Base-by-base conservation (phyloP, 2,797 vertebrate genomes). In the Mus spretus region DNA sequence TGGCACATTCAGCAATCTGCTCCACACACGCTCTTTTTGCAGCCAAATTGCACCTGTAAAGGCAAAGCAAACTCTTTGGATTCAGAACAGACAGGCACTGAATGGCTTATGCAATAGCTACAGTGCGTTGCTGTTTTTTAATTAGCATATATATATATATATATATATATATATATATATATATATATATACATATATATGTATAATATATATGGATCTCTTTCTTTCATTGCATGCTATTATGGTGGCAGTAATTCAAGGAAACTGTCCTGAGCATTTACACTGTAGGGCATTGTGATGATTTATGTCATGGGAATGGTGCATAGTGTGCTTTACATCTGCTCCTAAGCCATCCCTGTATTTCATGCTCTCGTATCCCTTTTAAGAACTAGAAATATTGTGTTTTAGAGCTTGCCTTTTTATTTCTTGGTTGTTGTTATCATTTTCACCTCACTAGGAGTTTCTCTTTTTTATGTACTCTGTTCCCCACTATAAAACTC, bases 11-110 rank as follows among this genome's bases (percentile, higher is more conserved):
- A 98, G 83, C 97, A 97, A 96, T 97, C 98, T 98, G 97, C 90
- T 98, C 84, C 92, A 47, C 22, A 50, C 9, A 83, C 59, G 93
- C 78, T 57, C 94, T 86, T 59, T 96, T 96, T 82, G 59, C 92
- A 98, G 97, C 65, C 96, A 98, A 98, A 98, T 89, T 97, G 63
- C 91, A 97, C 93, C 97, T 93, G 95, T 95, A 92, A 97, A 97
- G 90, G 91, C 80, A 47, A 91, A 97, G 3, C 19, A 90, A 92
- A 65, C 74, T 91, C 91, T 96, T 78, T 93, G 82, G 93, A 98
- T 93, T 70, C 95, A 88, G 94, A 87, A 50, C 86, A 97, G 96
- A 97, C 37, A 81, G 0, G 14, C 95, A 61, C 70, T 96, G 95
- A 80, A 97, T 97, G 91, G 89, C 70, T 82, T 15, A 0, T 20